phyloP scores from a whole-genome alignment of 2,888 invertebrate genomes.

The Leptopilina drosophilae region DNA sequence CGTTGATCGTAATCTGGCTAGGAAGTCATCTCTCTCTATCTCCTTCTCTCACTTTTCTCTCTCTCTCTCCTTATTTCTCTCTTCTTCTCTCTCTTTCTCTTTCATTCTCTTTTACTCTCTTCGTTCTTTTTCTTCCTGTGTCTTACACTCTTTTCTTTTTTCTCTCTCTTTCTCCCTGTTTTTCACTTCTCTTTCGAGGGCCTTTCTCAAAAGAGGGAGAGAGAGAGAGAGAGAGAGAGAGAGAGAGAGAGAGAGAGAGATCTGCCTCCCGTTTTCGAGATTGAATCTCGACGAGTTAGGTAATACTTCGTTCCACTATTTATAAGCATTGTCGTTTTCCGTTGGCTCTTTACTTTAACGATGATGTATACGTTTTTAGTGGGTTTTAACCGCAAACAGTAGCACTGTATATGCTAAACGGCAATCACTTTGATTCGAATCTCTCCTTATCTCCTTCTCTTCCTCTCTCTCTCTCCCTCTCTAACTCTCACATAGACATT shows the following conservation, averaged over 20 bases:
- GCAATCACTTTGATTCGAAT: not conserved
- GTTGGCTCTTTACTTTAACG: constrained; percentile 33
- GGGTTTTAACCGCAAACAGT: constrained; percentile 2
- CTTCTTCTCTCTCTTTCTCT: constrained; percentile 15
- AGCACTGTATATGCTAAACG: not conserved
- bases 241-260: too few relatives aligned
- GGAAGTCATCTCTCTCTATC: constrained; percentile 32
- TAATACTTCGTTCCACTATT: constrained; percentile 36
- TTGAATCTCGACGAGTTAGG: constrained; percentile 40
- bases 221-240: too few relatives aligned
- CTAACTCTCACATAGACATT: not conserved
- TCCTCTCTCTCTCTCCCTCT: too few relatives aligned
- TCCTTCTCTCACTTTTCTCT: constrained; percentile 4
- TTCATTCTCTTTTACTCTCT: too few relatives aligned
- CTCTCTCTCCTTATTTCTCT: not conserved
- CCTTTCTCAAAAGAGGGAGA: too few relatives aligned
- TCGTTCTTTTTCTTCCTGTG: not conserved
- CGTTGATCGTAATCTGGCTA: constrained; percentile 37
- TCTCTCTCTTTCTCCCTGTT: too few relatives aligned
- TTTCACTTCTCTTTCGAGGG: too few relatives aligned
- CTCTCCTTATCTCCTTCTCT: too few relatives aligned
- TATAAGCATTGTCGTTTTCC: constrained; percentile 37
- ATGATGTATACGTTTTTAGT: constrained; percentile 27
- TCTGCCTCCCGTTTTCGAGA: not conserved
- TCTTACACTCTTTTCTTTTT: too few relatives aligned